Conservation (phyloP, 2,888 invertebrate genomes). For the Luperina testacea region DNA sequence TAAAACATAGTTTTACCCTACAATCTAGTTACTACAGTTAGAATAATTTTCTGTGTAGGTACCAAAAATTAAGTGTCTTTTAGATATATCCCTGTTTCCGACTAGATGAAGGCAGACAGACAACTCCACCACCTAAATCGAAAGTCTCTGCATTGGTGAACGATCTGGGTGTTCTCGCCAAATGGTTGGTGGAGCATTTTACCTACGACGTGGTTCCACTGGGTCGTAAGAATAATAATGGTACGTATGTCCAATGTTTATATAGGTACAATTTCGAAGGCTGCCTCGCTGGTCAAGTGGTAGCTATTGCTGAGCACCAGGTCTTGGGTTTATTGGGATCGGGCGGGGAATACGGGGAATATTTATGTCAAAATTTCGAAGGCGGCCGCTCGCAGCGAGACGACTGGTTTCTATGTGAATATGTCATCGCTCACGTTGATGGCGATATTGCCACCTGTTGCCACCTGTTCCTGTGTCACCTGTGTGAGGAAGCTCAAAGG, state of each 20-base stretch:
- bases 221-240: constrained; percentile 7
- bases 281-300: not conserved
- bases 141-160: not conserved
- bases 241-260: constrained; percentile 17
- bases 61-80: not conserved
- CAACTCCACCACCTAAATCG: too few relatives aligned
- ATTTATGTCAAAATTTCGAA: too few relatives aligned
- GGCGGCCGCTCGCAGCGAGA: not conserved
- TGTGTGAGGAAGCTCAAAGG: not conserved
- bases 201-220: constrained; percentile 23
- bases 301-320: not conserved
- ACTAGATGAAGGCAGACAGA: constrained; percentile 5
- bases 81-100: not conserved
- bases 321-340: not conserved
- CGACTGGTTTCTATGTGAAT: not conserved
- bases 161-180: constrained; percentile 10
- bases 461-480: too few relatives aligned
- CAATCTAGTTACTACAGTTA: too few relatives aligned
- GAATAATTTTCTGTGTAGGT: too few relatives aligned
- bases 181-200: constrained; percentile 36
- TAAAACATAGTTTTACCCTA: too few relatives aligned
- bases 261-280: not conserved
- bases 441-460: not conserved
- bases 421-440: not conserved
- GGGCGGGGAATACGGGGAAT: not conserved